phyloP scores from a whole-genome alignment of 2,888 invertebrate genomes.

The Scaptomyza flava region DNA sequence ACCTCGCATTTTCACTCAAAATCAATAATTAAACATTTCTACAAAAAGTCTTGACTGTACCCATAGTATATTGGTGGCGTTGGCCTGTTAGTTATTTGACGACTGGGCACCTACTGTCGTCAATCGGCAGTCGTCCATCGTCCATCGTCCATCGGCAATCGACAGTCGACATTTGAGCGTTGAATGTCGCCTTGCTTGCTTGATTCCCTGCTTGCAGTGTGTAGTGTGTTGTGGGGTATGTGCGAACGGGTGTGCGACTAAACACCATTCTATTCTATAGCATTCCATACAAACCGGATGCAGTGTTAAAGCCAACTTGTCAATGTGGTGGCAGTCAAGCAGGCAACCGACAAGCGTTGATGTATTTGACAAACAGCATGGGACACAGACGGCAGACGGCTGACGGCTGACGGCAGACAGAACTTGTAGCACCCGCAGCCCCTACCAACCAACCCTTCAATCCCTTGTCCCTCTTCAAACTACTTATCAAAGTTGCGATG shows the following conservation, averaged over 20 bases:
- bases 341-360: conserved; percentile 75
- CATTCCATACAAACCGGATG: conserved; percentile 20
- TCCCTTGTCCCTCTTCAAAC: neutral
- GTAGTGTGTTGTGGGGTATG: neutral
- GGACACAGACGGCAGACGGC: conserved; percentile 36
- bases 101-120: conserved; percentile 34
- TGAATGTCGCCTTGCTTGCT: conserved; percentile 10
- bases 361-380: conserved; percentile 76
- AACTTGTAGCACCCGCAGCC: conserved; percentile 6
- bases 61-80: conserved; percentile 29
- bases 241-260: neutral
- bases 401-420: conserved; percentile 13
- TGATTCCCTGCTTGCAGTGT: conserved; percentile 1
- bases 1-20: too few relatives aligned
- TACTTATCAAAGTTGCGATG: conserved; percentile 20
- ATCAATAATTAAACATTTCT: too few relatives aligned
- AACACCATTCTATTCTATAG: neutral
- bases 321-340: conserved; percentile 73
- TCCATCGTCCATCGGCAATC: neutral
- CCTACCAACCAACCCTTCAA: neutral
- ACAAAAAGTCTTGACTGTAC: neutral
- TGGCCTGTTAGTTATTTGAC: conserved; percentile 55
- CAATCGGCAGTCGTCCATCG: neutral
- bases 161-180: conserved; percentile 7
- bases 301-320: conserved; percentile 74